Evolutionary conservation across 2,113 vertebrate genomes (phyloP), one percentile per base, ranked within the genome.

Genomic region (Thomomys bottae): DNA sequence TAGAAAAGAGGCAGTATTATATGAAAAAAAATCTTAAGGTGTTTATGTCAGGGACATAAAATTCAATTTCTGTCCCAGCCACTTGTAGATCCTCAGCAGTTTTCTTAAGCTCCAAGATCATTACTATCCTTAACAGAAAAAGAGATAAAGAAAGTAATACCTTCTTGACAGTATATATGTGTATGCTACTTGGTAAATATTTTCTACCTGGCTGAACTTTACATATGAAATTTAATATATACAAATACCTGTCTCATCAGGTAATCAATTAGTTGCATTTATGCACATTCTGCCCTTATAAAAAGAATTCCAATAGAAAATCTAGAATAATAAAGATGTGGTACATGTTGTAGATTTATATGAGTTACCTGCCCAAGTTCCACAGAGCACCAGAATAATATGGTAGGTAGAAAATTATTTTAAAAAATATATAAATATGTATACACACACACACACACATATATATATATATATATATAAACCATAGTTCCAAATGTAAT

Each of bases 251-350:
- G 5, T 57, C 38, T 57, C 68, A 87, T 88, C 66, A 92, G 59
- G 42, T 45, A 72, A 80, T 75, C 15, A 84, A 88, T 90, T 89
- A 73, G 66, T 95, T 87, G 67, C 71, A 77, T 40, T 18, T 87
- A 84, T 77, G 20, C 54, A 79, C 15, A 42, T 57, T 57, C 86
- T 70, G 21, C 3, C 17, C 20, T 8, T 18, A 24, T 34, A 71
- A 87, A 87, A 84, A 71, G 23, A 64, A 64, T 61, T 12, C 8
- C 84, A 20, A 84, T n/a, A 38, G 23, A 73, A 90, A 84, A 64
- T 4, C 36, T 81, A 30, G n/a, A 71, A 17, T 70, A 57, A 79
- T 79, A 86, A 72, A 70, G 18, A 54, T 30, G 2, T 64, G 38
- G 9, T 38, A 17, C 1, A 21, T 1, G 9, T 34, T 85, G 40